Evolutionary conservation across 92 coral and sea anemone species (phyloP), one percentile per base, ranked within the genome.

Genomic region (Palythoa heliodiscus): DNA sequence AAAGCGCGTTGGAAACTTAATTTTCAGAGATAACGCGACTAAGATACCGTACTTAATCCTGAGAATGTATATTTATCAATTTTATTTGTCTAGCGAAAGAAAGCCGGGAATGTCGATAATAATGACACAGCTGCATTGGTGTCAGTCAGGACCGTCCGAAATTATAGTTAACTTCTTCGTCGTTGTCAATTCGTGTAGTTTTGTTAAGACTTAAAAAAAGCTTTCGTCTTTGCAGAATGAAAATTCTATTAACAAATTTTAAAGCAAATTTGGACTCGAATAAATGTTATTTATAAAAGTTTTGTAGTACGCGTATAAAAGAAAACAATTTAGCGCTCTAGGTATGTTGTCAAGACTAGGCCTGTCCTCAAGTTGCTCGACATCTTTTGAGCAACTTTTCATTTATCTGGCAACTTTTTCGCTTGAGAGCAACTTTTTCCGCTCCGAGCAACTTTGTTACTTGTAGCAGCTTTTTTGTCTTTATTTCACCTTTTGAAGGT

Each of bases 71-170:
- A 2, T 14, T 23, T 43, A 11, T 52, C 4, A n/a, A 5, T 11
- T n/a, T n/a, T 74, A 7, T 54, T 24, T 35, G 23, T 5, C 3
- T 11, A 22, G 43, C 19, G 23, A 54, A 25, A 15, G 9, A 13
- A 53, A 48, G 35, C 37, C 63, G 13, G 40, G 29, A 48, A 16
- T 75, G 19, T 52, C 47, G n/a, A 54, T 53, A 76, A 25, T 53
- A 76, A 54, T 53, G 67, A 76, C 67, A 53, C 81, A 76, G 81
- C 81, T 76, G 81, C 22, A 5, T 4, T 29, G 19, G 5, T 23
- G 23, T 24, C 14, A 52, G 23, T 24, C 14, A 24, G 15, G 3
- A 11, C 71, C 14, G 24, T 67, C 47, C 73, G 73, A 69, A 69
- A 29, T 69, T 48, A 69, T 69, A 22, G 24, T 29, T 19, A 58